These are phyloP conservation scores for Cyanistes caeruleus DNA, from an alignment of 2,113 vertebrate genomes.

Conservation along the genomic window DNA sequence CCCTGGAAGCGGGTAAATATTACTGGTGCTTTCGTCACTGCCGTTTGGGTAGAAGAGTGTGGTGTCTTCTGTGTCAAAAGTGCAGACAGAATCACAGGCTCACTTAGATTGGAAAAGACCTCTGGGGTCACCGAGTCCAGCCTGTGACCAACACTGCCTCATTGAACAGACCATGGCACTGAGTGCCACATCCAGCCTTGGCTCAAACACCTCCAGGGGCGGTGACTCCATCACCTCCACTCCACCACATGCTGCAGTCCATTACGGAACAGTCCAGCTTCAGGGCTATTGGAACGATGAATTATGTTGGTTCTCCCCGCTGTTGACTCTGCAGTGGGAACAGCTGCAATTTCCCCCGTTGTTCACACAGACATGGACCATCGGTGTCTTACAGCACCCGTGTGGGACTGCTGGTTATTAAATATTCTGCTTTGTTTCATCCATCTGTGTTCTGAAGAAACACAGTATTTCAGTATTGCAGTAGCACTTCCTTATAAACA, in stretches of 20 bases:
- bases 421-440: neutral
- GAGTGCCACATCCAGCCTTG: no score
- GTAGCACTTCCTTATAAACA: neutral
- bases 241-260: neutral
- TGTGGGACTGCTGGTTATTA: neutral
- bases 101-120: neutral
- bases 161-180: neutral
- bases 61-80: neutral
- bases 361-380: fast-evolving
- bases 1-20: fast-evolving
- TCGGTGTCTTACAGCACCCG: neutral
- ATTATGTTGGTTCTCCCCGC: neutral
- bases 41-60: neutral
- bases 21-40: neutral
- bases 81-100: neutral
- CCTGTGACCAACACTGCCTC: fast-evolving
- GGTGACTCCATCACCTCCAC: neutral
- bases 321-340: neutral
- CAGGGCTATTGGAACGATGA: neutral
- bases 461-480: neutral
- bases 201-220: neutral
- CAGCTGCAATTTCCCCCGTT: neutral
- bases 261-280: fast-evolving
- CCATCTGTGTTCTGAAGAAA: neutral
- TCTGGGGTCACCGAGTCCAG: neutral